Conservation (phyloP, 2,888 invertebrate species). For the Phrixothrix hirtus region DNA sequence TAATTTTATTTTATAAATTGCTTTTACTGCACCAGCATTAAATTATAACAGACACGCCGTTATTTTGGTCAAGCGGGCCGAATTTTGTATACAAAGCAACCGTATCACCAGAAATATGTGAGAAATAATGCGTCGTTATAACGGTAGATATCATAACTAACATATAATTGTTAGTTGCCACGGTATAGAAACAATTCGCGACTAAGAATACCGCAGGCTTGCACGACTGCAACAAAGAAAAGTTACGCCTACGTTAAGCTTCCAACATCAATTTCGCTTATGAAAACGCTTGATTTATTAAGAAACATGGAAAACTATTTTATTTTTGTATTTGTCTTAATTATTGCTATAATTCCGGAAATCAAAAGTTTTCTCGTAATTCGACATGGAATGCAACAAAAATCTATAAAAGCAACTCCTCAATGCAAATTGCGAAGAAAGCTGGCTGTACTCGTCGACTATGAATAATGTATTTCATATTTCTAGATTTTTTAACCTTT, state of each 20-base stretch:
- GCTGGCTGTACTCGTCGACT: conserved; percentile 18
- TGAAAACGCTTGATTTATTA: conserved; percentile 3
- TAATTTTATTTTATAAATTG: neutral
- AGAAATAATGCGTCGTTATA: conserved; percentile 26
- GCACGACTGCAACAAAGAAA: conserved; percentile 32
- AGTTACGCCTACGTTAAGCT: conserved; percentile 29
- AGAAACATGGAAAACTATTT: conserved; percentile 15
- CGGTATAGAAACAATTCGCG: conserved; percentile 30
- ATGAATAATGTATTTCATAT: conserved; percentile 44
- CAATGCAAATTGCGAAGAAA: conserved; percentile 7
- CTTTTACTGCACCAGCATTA: neutral
- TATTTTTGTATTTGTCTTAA: neutral
- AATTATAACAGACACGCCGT: conserved; percentile 2
- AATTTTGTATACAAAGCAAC: conserved; percentile 6
- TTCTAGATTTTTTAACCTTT: conserved; percentile 40
- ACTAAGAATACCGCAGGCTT: conserved; percentile 31
- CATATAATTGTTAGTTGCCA: conserved; percentile 33
- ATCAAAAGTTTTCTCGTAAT: too few relatives aligned
- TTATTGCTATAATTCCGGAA: too few relatives aligned
- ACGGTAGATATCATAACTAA: conserved; percentile 33
- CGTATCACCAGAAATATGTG: conserved; percentile 20
- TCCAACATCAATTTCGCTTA: conserved; percentile 9
- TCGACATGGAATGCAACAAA: conserved; percentile 9
- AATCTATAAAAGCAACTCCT: neutral
- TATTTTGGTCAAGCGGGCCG: conserved; percentile 3